Evolutionary conservation across 1,140 invertebrate species (phyloP), one percentile per base, ranked within the genome.

Genomic region (Argopecten irradians): DNA sequence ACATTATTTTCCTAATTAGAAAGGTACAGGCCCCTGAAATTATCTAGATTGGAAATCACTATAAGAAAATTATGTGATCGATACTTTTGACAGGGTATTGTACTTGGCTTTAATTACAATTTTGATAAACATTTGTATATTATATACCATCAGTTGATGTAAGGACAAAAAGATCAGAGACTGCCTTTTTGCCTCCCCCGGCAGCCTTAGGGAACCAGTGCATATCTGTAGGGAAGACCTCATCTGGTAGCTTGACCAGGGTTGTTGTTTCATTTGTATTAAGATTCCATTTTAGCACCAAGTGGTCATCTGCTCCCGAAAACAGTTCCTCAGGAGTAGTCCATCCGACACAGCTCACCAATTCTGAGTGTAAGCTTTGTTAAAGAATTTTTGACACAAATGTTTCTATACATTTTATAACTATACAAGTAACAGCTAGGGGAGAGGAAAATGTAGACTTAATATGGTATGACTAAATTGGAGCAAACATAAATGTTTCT

Each of bases 261-360:
- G 97, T 96, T 34, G 97, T 97, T 0, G 97, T 97, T 95, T 98
- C 98, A 89, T 94, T 94, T 90, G 97, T 97, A 89, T 97, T 97
- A 0, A 97, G 96, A 95, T 98, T 98, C 98, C 98, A 99, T 93
- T 97, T 97, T 32, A 98, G 96, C 34, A 99, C 96, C 92, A 97
- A 96, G 94, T 98, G 98, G 95, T 99, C 98, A 96, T 99, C 99
- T 34, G 98, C 98, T 92, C 97, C 97, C 43, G 98, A 98, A 96
- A 98, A 98, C 83, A 98, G 97, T 96, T 99, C 98, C 95, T 99
- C 98, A 41, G 98, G 97, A 91, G 97, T 98, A 94, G 97, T 98
- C 98, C 98, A 99, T 89, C 97, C 97, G 16, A 98, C 97, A 95
- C 98, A 98, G 88, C 97, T 97, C 8, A 98, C 97, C 28, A 97